phyloP scores from a whole-genome alignment of 2,888 invertebrate species.

The Watsonalla cultraria region DNA sequence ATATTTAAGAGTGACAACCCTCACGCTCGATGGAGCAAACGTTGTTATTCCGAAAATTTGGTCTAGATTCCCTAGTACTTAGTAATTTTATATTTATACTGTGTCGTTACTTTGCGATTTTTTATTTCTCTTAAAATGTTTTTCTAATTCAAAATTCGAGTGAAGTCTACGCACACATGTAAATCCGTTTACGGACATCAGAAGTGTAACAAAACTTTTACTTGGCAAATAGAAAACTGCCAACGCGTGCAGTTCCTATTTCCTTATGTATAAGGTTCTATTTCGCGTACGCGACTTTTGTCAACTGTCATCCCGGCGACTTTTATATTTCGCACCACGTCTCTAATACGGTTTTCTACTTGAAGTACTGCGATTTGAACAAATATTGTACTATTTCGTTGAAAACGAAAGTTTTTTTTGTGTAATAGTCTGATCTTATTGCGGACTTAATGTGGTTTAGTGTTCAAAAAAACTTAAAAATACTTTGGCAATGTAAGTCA shows the following conservation, averaged over 20 bases:
- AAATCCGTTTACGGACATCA: conserved; percentile 13
- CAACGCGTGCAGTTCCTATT: conserved; percentile 16
- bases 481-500: no score
- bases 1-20: no score
- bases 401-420: conserved; percentile 1
- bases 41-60: no score
- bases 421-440: background rate
- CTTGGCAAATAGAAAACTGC: conserved; percentile 55
- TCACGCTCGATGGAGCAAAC: no score
- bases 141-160: background rate
- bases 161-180: conserved; percentile 8
- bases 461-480: no score
- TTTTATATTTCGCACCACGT: conserved; percentile 50
- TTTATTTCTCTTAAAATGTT: background rate
- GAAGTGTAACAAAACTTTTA: conserved; percentile 55
- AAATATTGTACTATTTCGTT: conserved; percentile 17
- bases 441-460: no score
- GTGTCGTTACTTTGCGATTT: no score
- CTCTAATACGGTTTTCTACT: conserved; percentile 46
- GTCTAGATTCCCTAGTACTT: no score
- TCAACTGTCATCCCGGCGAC: conserved; percentile 25
- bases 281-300: conserved; percentile 9
- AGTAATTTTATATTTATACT: no score
- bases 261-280: conserved; percentile 21
- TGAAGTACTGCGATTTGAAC: conserved; percentile 17